Evolutionary conservation across 1,140 invertebrate species (phyloP), one percentile per base, ranked within the genome.

Genomic region (Bombus soroeensis): DNA sequence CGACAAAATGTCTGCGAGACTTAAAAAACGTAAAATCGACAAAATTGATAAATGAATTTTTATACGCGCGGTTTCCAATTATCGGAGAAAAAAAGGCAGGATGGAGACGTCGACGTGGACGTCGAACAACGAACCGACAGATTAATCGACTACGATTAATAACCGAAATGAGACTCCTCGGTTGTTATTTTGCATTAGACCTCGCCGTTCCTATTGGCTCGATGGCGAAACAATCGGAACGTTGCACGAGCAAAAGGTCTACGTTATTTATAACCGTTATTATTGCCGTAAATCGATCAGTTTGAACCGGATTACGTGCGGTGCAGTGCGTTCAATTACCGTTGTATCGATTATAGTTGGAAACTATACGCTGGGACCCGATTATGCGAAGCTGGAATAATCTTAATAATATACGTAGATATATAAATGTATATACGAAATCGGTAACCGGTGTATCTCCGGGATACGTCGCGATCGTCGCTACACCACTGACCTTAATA

Each of bases 401-500:
- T 43, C 72, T 76, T 15, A 47, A 47, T 47, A 47, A 32, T 74
- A 2, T 25, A 74, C 34, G 41, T 22, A 62, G 28, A 62, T 62
- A 12, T 28, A n/a, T 53, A 53, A 53, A 22, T 8, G 6, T 22
- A 22, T 22, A 2, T 22, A 66, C n/a, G 64, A 64, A 64, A 64
- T 62, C 59, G 59, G 59, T 66, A 13, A 37, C 12, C 25, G 74
- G 25, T 28, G 73, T 75, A 12, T 53, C 43, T 28, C 73, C 37
- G 64, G 43, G 32, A 34, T 41, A 57, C 82, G 43, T 73, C 70
- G 57, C 72, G 66, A 62, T 85, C 88, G 80, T 87, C 81, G 82
- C 89, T 87, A 92, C 91, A 93, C 93, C 93, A 94, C 92, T 94
- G 93, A 94, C 93, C 93, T 94, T 93, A 93, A 94, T 94, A 94